A percentile compares a stretch with the other conserved stretches of the same genome.
These are phyloP conservation scores for Drosophila pseudoobscura DNA, from an alignment of 1,140 invertebrate genomes.

Conservation along the genomic window DNA sequence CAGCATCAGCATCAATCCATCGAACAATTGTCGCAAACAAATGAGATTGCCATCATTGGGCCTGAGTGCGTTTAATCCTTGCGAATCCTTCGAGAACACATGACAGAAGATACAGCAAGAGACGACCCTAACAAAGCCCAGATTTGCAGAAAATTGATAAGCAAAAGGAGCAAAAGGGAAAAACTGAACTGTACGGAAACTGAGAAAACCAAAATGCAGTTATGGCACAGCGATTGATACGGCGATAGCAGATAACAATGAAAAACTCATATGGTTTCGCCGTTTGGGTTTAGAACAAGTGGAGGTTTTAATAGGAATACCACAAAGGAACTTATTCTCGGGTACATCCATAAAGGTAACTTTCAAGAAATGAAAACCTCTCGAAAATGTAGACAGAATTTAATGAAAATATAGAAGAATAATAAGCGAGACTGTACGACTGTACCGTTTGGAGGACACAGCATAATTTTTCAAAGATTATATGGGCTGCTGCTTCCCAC, in stretches of 20 bases:
- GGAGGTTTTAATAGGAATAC: constrained; percentile 23
- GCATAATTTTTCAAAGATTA: no score
- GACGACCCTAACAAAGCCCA: constrained; percentile 43
- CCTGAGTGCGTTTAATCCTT: constrained; percentile 73
- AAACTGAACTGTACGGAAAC: constrained; percentile 23
- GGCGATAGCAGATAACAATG: constrained; percentile 34
- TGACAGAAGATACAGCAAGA: no score
- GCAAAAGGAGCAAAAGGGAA: constrained; percentile 9
- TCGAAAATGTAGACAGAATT: no score
- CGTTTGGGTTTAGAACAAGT: constrained; percentile 19
- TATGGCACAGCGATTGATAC: constrained; percentile 72
- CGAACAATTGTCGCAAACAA: constrained; percentile 68
- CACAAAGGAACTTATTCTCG: constrained; percentile 3
- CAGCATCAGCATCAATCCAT: constrained; percentile 54
- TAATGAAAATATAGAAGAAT: no score
- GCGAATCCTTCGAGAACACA: constrained; percentile 63
- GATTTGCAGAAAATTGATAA: constrained; percentile 75
- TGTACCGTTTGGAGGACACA: no score
- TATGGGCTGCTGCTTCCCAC: no score
- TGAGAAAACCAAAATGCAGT: constrained; percentile 71
- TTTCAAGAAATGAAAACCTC: constrained; percentile 16
- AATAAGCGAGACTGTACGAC: no score
- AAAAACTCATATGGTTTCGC: constrained; percentile 35
- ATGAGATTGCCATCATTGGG: constrained; percentile 64
- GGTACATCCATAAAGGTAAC: no score